Evolutionary conservation across 2,888 invertebrate species (phyloP).

Genomic region (Micropterix aruncella): DNA sequence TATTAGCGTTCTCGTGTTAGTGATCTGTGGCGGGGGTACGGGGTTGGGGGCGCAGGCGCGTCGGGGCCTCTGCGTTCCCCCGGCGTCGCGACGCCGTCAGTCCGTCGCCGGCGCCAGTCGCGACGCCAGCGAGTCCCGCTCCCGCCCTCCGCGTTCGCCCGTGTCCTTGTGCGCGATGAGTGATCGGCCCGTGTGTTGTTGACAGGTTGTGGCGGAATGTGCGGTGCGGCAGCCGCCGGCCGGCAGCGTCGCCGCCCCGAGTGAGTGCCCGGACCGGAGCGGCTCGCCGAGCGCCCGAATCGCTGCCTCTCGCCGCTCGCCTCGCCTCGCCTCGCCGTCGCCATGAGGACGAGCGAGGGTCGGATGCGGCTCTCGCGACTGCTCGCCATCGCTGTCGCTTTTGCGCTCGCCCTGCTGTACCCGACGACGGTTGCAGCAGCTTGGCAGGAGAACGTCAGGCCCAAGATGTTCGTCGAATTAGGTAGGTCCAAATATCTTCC

Average conservation of each 20-base stretch:
- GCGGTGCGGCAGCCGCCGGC: slow-evolving; percentile 1
- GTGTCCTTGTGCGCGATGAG: slow-evolving; percentile 14
- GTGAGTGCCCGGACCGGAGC: slow-evolving; percentile 10
- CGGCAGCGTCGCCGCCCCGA: background rate
- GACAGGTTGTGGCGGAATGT: too few species aligned
- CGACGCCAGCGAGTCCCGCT: too few species aligned
- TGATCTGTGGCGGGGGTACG: too few species aligned
- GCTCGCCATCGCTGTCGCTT: slow-evolving; percentile 38
- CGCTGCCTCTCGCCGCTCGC: slow-evolving; percentile 35
- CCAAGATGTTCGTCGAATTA: slow-evolving; percentile 86
- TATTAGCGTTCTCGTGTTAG: too few species aligned
- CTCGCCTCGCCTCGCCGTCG: slow-evolving; percentile 39
- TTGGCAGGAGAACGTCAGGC: slow-evolving; percentile 86
- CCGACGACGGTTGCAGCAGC: slow-evolving; percentile 37
- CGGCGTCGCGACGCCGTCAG: slow-evolving; percentile 36
- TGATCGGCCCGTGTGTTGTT: slow-evolving; percentile 7
- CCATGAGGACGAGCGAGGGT: slow-evolving; percentile 36
- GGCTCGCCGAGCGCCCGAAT: slow-evolving; percentile 26
- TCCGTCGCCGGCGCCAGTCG: slow-evolving; percentile 41
- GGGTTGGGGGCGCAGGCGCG: too few species aligned
- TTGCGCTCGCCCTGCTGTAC: too few species aligned
- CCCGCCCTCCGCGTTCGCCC: slow-evolving; percentile 33
- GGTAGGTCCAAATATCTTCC: slow-evolving; percentile 44
- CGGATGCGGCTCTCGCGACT: slow-evolving; percentile 31
- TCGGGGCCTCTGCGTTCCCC: slow-evolving; percentile 26